Evolutionary conservation across 2,797 vertebrate genomes (phyloP), one percentile per base, ranked within the genome.

Genomic region (Sebastes hubbsi): DNA sequence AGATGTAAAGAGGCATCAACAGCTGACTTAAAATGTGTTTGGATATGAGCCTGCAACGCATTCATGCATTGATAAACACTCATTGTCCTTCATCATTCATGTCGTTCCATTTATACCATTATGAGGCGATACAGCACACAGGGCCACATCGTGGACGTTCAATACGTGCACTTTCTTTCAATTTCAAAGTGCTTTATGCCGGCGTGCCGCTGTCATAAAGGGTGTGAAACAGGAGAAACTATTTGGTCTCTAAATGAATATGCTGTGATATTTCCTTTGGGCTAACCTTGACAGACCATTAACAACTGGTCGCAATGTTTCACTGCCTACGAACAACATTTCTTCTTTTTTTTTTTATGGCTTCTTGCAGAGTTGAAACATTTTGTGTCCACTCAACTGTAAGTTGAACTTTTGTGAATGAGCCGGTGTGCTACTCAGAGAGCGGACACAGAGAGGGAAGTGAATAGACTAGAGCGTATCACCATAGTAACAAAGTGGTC

Each of bases 401-500:
- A 52, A 63, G 59, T 27, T 62, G 4, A 25, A 59, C 61, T 81
- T 91, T 89, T 82, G 68, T 88, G 81, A 94, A 92, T 88, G 87
- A 88, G 73, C 29, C 1, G 55, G 38, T 83, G 55, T 82, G 83
- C 76, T 86, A 72, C 38, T 80, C 55, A 32, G 52, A 78, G 68
- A 77, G 72, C 16, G 2, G n/a, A 36, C 52, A 32, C 38, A 52
- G 61, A 46, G 61, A 73, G 68, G 59, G 74, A 87, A 75, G 72
- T 75, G 85, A 80, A 88, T 76, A 64, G 76, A 78, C 80, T 49
- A 63, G 77, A 87, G 75, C 29, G 80, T 77, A 71, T 93, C 75
- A 27, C 90, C 91, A 91, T 87, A 82, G 90, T 72, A 92, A 93
- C 93, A 81, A 79, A 90, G 87, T 85, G 88, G 76, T 91, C 84